These are phyloP conservation scores for Ptychoptera albimana DNA, from an alignment of 2,888 invertebrate genomes.

Conservation along the genomic window DNA sequence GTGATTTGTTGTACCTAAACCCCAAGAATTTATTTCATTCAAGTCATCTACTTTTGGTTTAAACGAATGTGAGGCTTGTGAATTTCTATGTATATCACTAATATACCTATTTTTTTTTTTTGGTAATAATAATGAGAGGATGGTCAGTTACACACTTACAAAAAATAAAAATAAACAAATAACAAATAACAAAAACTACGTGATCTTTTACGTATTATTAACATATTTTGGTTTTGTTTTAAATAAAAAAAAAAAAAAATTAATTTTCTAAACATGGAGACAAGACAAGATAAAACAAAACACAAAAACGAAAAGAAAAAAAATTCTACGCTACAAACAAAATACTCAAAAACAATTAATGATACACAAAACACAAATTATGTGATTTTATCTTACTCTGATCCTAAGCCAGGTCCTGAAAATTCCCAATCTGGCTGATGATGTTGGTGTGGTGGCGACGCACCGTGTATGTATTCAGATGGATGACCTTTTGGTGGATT, in stretches of 20 bases:
- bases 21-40: constrained; percentile 47
- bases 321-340: not conserved
- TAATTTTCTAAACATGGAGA: too few species aligned
- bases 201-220: too few species aligned
- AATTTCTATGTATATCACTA: constrained; percentile 41
- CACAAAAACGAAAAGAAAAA: not conserved
- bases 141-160: not conserved
- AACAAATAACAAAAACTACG: not conserved
- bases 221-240: not conserved
- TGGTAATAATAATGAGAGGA: not conserved
- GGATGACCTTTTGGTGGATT: constrained; percentile 27
- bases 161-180: too few species aligned
- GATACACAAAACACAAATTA: not conserved
- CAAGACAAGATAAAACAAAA: not conserved
- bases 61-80: constrained; percentile 35
- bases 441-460: constrained; percentile 29
- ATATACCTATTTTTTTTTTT: constrained; percentile 31
- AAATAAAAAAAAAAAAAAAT: not conserved
- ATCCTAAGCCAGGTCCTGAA: constrained; percentile 45
- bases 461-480: constrained; percentile 21
- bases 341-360: not conserved
- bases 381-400: constrained; percentile 35
- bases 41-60: constrained; percentile 35
- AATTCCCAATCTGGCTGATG: constrained; percentile 40
- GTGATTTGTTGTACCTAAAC: constrained; percentile 34